These are phyloP conservation scores for Nomada ferruginata DNA, from an alignment of 2,888 invertebrate genomes.

Conservation along the genomic window DNA sequence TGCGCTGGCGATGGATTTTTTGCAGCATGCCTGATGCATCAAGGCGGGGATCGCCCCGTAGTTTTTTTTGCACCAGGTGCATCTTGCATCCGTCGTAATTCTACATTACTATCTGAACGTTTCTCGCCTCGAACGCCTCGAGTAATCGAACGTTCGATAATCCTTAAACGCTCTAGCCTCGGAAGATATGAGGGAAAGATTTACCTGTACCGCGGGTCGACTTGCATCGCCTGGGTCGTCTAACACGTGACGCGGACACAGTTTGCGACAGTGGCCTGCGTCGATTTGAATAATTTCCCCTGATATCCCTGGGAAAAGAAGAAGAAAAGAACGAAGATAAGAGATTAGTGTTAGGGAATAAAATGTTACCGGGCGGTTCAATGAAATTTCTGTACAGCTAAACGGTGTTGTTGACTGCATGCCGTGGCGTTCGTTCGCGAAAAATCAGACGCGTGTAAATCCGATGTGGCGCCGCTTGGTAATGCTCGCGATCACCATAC, in stretches of 20 bases:
- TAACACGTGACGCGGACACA: constrained; percentile 78
- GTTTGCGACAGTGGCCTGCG: constrained; percentile 81
- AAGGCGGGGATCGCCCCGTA: constrained; percentile 42
- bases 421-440: constrained; percentile 15
- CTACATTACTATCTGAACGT: neutral
- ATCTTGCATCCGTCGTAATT: constrained; percentile 32
- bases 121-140: neutral
- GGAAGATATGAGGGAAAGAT: neutral
- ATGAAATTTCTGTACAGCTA: constrained; percentile 32
- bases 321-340: neutral
- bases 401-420: constrained; percentile 13
- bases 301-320: constrained; percentile 78
- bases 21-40: constrained; percentile 31
- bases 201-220: constrained; percentile 81
- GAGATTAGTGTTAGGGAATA: neutral
- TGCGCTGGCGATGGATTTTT: constrained; percentile 30
- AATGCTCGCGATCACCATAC: constrained; percentile 42
- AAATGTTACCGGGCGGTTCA: constrained; percentile 10
- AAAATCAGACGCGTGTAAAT: constrained; percentile 55
- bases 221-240: constrained; percentile 82
- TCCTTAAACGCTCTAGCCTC: neutral
- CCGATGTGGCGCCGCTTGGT: constrained; percentile 49
- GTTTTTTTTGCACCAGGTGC: constrained; percentile 62
- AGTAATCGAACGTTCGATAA: neutral
- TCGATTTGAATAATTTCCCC: constrained; percentile 82